Conservation (phyloP, 2,113 vertebrate species). For the Casuarius casuarius region DNA sequence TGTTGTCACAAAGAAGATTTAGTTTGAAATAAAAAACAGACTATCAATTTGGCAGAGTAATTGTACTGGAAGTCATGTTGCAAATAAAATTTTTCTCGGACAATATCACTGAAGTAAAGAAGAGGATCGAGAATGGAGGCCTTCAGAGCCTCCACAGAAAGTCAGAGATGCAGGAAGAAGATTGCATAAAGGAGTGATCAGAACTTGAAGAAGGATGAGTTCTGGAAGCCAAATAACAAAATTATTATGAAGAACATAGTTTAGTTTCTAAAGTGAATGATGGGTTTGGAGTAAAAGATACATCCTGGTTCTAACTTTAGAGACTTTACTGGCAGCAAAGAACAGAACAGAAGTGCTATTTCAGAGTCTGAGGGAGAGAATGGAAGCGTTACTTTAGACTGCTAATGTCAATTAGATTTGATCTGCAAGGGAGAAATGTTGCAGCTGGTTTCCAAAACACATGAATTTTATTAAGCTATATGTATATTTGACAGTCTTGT, state of each 20-base stretch:
- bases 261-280: background rate
- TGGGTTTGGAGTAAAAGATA: background rate
- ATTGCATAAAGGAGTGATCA: background rate
- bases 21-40: background rate
- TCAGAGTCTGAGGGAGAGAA: accelerated
- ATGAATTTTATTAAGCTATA: background rate
- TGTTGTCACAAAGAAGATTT: background rate
- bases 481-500: background rate
- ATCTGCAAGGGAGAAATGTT: background rate
- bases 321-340: background rate
- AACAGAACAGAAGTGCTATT: background rate
- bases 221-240: background rate
- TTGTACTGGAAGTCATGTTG: background rate
- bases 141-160: background rate
- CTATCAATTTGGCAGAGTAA: background rate
- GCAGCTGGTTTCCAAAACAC: background rate
- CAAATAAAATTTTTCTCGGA: background rate
- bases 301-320: background rate
- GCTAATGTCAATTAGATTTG: background rate
- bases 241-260: background rate
- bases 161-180: background rate
- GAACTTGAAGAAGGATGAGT: background rate
- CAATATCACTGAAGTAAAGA: background rate
- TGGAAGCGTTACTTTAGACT: background rate
- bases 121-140: background rate